Percentiles rank a stretch among this genome's conserved stretches.
These are phyloP conservation scores for Nomada fucata DNA, from an alignment of 2,888 invertebrate species.

Conservation along the genomic window DNA sequence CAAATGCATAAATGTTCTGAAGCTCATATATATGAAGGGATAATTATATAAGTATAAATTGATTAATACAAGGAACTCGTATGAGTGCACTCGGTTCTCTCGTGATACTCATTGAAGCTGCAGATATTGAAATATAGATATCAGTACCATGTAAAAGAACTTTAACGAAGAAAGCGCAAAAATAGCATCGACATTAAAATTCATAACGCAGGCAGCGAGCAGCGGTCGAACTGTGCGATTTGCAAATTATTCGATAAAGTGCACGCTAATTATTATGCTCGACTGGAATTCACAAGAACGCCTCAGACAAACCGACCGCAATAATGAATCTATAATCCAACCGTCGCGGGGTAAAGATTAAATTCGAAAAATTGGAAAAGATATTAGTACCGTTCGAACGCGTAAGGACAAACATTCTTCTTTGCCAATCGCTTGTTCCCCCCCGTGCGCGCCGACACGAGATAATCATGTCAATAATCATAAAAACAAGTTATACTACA, in stretches of 20 bases:
- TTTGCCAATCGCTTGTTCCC: slow-evolving; percentile 35
- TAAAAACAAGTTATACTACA: slow-evolving; percentile 55
- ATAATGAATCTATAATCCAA: too few species aligned
- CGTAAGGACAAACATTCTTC: slow-evolving; percentile 30
- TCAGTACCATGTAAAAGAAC: background rate
- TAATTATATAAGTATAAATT: slow-evolving; percentile 17
- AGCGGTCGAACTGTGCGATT: background rate
- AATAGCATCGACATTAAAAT: background rate
- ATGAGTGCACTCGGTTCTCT: background rate
- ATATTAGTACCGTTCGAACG: slow-evolving; percentile 22
- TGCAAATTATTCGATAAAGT: background rate
- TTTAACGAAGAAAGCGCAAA: background rate
- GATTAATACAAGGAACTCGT: slow-evolving; percentile 13
- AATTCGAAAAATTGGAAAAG: background rate
- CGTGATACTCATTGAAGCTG: slow-evolving; percentile 5
- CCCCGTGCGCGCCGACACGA: slow-evolving; percentile 37
- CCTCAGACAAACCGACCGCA: background rate
- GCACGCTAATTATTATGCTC: too few species aligned
- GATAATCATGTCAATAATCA: slow-evolving; percentile 63
- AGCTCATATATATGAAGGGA: background rate
- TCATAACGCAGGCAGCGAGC: background rate
- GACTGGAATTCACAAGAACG: background rate
- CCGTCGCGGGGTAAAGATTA: too few species aligned
- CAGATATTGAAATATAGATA: slow-evolving; percentile 13
- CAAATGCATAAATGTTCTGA: slow-evolving; percentile 38